Evolutionary conservation across 2,113 vertebrate species (phyloP).

Genomic region (Oostethus manadensis): DNA sequence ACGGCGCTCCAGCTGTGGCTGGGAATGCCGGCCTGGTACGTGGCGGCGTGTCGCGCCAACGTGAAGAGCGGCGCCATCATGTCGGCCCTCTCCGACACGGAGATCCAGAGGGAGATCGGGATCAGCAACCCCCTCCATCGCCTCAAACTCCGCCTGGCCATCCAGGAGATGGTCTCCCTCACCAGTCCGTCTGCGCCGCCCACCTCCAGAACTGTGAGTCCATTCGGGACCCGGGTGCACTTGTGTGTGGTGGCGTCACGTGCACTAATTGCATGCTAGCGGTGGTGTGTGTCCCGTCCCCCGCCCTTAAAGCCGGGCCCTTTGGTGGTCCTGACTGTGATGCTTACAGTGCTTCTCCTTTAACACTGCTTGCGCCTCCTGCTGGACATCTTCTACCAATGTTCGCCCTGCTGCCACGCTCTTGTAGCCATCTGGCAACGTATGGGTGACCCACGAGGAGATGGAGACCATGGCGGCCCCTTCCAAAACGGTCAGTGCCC

Average conservation of each 20-base stretch:
- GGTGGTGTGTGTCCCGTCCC: constrained; percentile 38
- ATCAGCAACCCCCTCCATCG: constrained; percentile 97
- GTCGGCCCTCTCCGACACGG: constrained; percentile 95
- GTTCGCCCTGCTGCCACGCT: constrained; percentile 56
- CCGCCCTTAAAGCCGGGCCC: constrained; percentile 57
- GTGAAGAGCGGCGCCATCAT: constrained; percentile 98
- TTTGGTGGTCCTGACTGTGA: constrained; percentile 78
- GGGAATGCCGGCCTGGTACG: constrained; percentile 98
- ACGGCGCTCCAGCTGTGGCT: constrained; percentile 81
- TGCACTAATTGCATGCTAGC: background rate
- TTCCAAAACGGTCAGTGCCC: constrained; percentile 91
- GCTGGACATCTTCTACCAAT: constrained; percentile 70
- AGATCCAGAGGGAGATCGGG: constrained; percentile 97
- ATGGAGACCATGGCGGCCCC: constrained; percentile 97
- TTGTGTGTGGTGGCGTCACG: background rate
- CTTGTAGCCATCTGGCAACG: constrained; percentile 93
- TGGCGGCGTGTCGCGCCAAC: constrained; percentile 94
- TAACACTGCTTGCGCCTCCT: constrained; percentile 89
- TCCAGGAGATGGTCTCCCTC: constrained; percentile 98
- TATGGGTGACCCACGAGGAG: constrained; percentile 99
- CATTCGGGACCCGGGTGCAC: background rate
- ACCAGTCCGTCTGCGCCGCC: constrained; percentile 96
- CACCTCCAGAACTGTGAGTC: constrained; percentile 96
- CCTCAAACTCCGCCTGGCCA: constrained; percentile 91
- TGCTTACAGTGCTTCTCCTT: constrained; percentile 97